Conservation (phyloP, 2,888 invertebrate species). For the Achlya flavicornis region DNA sequence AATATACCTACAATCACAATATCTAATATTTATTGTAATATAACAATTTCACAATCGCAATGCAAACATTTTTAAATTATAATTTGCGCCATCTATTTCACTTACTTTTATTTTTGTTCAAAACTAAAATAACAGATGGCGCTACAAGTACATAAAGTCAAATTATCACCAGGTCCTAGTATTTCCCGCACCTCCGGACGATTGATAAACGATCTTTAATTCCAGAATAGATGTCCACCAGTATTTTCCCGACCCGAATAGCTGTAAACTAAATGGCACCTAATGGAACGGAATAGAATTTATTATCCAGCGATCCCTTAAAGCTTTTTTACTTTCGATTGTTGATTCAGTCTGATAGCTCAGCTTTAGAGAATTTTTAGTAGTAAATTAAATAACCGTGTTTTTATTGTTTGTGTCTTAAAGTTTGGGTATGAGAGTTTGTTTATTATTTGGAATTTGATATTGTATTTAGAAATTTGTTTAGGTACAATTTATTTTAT, state of each 20-base stretch:
- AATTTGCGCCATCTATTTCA: background rate
- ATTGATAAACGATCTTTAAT: conserved; percentile 15
- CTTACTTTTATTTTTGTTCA: conserved; percentile 4
- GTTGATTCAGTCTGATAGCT: conserved; percentile 5
- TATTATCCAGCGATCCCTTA: conserved; percentile 3
- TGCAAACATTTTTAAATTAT: background rate
- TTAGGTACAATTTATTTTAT: too few relatives aligned
- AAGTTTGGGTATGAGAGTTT: background rate
- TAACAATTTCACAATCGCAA: background rate
- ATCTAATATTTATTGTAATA: too few relatives aligned
- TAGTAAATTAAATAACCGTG: background rate
- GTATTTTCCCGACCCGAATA: conserved; percentile 10
- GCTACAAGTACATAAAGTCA: conserved; percentile 2
- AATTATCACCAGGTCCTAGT: conserved; percentile 5
- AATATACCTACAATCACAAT: background rate
- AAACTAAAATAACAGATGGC: conserved; percentile 6
- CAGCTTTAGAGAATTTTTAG: conserved; percentile 1
- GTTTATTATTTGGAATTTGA: background rate
- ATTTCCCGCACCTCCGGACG: conserved; percentile 8
- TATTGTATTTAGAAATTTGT: too few relatives aligned
- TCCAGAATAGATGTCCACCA: conserved; percentile 14
- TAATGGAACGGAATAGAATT: conserved; percentile 15
- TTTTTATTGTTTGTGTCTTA: background rate
- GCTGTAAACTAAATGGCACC: conserved; percentile 14
- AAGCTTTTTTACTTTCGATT: conserved; percentile 3